phyloP scores from a whole-genome alignment of 2,113 vertebrate genomes.

The Rallus limicola region DNA sequence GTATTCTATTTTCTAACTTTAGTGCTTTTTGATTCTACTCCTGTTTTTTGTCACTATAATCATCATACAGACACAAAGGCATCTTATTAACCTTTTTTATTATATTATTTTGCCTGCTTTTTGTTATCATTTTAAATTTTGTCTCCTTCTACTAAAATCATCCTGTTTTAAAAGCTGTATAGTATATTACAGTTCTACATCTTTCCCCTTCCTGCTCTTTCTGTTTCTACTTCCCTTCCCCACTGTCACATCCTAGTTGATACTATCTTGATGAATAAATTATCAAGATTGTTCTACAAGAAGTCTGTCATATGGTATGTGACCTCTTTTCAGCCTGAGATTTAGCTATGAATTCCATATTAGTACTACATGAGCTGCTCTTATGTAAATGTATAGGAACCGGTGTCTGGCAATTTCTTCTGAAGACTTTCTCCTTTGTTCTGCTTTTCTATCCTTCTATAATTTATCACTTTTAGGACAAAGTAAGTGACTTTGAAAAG shows the following conservation, averaged over 20 bases:
- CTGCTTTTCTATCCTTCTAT: neutral
- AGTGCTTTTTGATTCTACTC: neutral
- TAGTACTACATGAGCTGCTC: conserved; percentile 27
- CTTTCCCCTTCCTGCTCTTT: neutral
- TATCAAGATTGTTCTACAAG: conserved; percentile 68
- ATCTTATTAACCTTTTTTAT: neutral
- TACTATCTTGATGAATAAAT: conserved; percentile 72
- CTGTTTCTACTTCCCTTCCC: conserved; percentile 1
- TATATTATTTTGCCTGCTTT: neutral
- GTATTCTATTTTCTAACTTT: neutral
- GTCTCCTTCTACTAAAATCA: neutral
- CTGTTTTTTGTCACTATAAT: neutral
- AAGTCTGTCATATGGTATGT: conserved; percentile 51
- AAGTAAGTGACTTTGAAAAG: neutral
- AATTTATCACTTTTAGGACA: conserved; percentile 25
- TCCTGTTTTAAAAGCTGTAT: neutral
- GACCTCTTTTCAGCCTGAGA: conserved; percentile 57
- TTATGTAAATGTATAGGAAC: conserved; percentile 24
- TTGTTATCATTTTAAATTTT: neutral
- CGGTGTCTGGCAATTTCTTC: conserved; percentile 1
- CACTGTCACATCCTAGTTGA: conserved; percentile 13
- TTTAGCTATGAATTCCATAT: conserved; percentile 49
- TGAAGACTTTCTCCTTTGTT: conserved; percentile 19
- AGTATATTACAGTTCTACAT: neutral
- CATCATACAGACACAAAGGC: neutral